Base-by-base conservation (phyloP, 2,888 invertebrate species). In the Carpatolechia fugitivella region DNA sequence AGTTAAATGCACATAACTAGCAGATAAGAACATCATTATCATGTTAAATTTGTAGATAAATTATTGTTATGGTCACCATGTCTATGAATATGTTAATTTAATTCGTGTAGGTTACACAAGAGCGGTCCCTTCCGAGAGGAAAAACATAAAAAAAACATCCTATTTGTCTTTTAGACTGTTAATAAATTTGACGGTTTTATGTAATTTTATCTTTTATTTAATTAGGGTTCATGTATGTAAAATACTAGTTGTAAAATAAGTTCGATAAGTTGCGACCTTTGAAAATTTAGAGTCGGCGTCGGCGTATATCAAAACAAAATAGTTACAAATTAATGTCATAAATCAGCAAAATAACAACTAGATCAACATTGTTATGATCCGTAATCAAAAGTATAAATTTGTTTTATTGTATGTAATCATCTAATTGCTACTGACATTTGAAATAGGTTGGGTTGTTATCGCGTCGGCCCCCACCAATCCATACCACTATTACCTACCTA, bases 61-160 rank as follows among this genome's bases (percentile, higher is more conserved):
- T 62, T 71, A 73, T 72, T 65, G 55, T 56, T 65, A 68, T 66
- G 61, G 61, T 60, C 54, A 58, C 60, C 60, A 60, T 64, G 59
- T 69, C 68, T 55, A 57, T 66, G 60, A 67, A 67, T 72, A 75
- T 70, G 72, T 60, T 63, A 74, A 75, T 72, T 64, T 44, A 54
- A 44, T 55, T 48, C 44, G 59, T n/a, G 59, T 63, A 63, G 2
- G 11, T 8, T 33, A 16, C 48, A 16, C 33, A 48, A 49, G 35
- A 35, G 49, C 49, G n/a, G 14, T 35, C n/a, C 18, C 20, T 36
- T 49, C 35, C 49, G 35, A 35, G 49, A 29, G 49, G 49, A 36
- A 47, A 44, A 47, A 47, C 6, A 30, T 16, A 38, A 8, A 16
- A 11, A 44, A 20, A 16, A 44, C 6, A 49, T 31, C 18, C 31